phyloP scores from a whole-genome alignment of 2,888 invertebrate species.

The Apamea sordens region DNA sequence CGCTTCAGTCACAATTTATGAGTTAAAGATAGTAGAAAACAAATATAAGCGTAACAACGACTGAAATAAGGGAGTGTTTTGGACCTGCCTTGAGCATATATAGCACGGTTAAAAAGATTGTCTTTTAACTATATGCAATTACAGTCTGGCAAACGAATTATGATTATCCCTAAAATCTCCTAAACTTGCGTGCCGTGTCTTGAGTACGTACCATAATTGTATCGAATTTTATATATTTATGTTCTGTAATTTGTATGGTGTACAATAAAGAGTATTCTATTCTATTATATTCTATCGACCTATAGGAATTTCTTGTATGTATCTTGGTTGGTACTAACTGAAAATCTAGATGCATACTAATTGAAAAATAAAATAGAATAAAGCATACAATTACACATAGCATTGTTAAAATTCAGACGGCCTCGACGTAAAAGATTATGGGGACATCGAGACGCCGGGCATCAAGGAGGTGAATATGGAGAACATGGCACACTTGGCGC shows the following conservation, averaged over 20 bases:
- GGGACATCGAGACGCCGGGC: constrained; percentile 82
- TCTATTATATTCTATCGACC: not conserved
- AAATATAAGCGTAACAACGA: not conserved
- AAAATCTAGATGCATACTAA: not conserved
- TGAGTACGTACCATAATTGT: not conserved
- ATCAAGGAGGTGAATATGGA: constrained; percentile 81
- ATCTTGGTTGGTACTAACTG: not conserved
- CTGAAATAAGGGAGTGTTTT: not conserved
- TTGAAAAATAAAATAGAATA: constrained; percentile 3
- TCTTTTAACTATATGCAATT: not conserved
- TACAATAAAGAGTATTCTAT: too few species aligned
- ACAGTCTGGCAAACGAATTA: not conserved
- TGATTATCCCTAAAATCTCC: not conserved
- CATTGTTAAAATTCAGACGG: constrained; percentile 79
- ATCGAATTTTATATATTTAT: not conserved
- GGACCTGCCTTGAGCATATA: not conserved
- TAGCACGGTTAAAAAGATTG: not conserved
- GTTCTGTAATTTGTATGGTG: too few species aligned
- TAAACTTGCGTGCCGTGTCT: not conserved
- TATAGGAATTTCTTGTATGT: not conserved
- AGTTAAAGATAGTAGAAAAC: not conserved
- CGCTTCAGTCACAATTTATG: too few species aligned
- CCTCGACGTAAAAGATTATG: constrained; percentile 93
- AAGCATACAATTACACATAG: not conserved
- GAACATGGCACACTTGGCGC: constrained; percentile 92